phyloP scores from a whole-genome alignment of 2,797 vertebrate species.

The Phoxinus dragarum region DNA sequence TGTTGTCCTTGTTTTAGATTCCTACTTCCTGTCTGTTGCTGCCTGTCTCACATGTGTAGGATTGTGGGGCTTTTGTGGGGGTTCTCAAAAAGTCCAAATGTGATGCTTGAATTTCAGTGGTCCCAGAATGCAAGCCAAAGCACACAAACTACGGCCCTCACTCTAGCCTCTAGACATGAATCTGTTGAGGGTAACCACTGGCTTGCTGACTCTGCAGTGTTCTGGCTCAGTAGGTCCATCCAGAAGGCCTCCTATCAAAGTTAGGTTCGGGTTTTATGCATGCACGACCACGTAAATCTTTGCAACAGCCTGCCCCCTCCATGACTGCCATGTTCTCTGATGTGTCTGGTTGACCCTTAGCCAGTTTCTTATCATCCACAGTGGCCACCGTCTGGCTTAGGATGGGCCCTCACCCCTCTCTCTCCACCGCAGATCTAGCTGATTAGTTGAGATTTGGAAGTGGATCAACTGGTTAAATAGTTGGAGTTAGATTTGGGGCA shows the following conservation, averaged over 20 bases:
- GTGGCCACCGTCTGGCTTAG: constrained; percentile 10
- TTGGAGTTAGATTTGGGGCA: constrained; percentile 28
- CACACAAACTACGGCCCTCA: constrained; percentile 44
- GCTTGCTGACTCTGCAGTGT: constrained; percentile 49
- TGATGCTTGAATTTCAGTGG: constrained; percentile 48
- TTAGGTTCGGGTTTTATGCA: constrained; percentile 3
- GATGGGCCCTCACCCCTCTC: constrained; percentile 7
- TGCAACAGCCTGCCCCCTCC: background rate
- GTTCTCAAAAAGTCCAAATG: constrained; percentile 34
- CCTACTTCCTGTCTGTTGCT: constrained; percentile 40
- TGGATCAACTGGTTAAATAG: constrained; percentile 14
- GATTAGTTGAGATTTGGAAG: constrained; percentile 31
- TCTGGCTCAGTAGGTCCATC: constrained; percentile 12
- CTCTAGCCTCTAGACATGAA: constrained; percentile 39
- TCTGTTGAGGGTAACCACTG: constrained; percentile 29
- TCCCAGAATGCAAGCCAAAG: constrained; percentile 42
- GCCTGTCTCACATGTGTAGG: constrained; percentile 22
- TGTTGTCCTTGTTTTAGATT: constrained; percentile 43
- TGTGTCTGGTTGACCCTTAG: constrained; percentile 11
- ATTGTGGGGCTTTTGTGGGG: constrained; percentile 44
- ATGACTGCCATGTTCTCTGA: constrained; percentile 26
- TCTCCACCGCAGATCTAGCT: constrained; percentile 5
- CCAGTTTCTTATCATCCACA: constrained; percentile 15
- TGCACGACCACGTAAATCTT: constrained; percentile 26
- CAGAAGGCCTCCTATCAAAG: constrained; percentile 19